Conservation (phyloP, 1,140 invertebrate genomes). For the Polypedilum vanderplanki region DNA sequence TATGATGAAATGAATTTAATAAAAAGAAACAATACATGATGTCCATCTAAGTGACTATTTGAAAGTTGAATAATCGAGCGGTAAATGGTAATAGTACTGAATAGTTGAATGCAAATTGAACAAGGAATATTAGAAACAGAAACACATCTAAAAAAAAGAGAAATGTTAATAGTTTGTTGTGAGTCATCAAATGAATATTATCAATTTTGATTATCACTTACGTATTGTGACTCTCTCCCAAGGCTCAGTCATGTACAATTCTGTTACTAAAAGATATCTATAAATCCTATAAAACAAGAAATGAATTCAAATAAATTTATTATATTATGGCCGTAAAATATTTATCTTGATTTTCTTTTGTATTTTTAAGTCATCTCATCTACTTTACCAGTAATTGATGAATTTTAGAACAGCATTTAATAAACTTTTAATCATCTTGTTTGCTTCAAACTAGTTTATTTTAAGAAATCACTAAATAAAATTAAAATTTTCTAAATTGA, state of each 20-base stretch:
- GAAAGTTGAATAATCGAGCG: neutral
- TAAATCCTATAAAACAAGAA: neutral
- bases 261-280: slow-evolving; percentile 5
- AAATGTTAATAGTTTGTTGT: neutral
- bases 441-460: neutral
- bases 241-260: neutral
- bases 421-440: neutral
- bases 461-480: neutral
- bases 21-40: neutral
- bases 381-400: slow-evolving; percentile 9
- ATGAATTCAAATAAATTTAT: neutral
- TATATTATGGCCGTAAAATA: neutral
- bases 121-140: neutral
- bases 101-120: neutral
- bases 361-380: neutral
- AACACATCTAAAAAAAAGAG: slow-evolving; percentile 11
- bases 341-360: neutral
- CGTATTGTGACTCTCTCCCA: slow-evolving; percentile 20
- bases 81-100: neutral
- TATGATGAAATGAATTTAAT: too few relatives aligned
- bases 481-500: neutral
- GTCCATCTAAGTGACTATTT: neutral
- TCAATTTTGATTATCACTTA: neutral
- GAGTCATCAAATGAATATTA: neutral
- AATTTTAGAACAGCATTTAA: neutral